phyloP scores from a whole-genome alignment of 1,140 invertebrate species.

The Drosophila bifasciata region DNA sequence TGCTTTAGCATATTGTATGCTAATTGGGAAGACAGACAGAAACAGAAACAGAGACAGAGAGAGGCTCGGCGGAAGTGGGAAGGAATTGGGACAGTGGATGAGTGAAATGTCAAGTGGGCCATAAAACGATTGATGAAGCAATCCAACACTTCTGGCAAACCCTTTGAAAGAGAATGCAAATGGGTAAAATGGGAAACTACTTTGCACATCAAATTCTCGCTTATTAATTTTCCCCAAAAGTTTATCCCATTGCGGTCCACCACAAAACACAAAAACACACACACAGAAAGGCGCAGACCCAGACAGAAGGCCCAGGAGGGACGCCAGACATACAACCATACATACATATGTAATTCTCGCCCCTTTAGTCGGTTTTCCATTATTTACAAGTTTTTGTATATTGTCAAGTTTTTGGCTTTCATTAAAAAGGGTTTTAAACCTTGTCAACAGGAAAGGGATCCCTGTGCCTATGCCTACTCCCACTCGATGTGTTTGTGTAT shows the following conservation, averaged over 20 bases:
- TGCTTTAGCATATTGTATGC: slow-evolving; percentile 39
- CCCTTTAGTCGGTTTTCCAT: slow-evolving; percentile 59
- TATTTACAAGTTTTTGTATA: slow-evolving; percentile 79
- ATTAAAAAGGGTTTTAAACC: slow-evolving; percentile 74
- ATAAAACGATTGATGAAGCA: slow-evolving; percentile 49
- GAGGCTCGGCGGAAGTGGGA: too few relatives aligned
- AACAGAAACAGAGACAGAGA: slow-evolving; percentile 1
- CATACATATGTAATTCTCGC: slow-evolving; percentile 22
- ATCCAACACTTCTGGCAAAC: slow-evolving; percentile 32
- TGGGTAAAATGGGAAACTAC: not conserved
- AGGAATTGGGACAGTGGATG: not conserved
- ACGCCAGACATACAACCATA: slow-evolving; percentile 11
- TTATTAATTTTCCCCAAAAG: slow-evolving; percentile 70
- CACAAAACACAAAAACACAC: slow-evolving; percentile 33
- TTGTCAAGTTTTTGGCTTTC: slow-evolving; percentile 71
- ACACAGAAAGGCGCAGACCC: slow-evolving; percentile 23
- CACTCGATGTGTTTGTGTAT: slow-evolving; percentile 23
- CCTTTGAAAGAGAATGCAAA: not conserved
- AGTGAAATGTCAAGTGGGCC: slow-evolving; percentile 44
- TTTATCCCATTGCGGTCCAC: slow-evolving; percentile 62
- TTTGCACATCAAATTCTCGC: slow-evolving; percentile 48
- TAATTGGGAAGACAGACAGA: slow-evolving; percentile 35
- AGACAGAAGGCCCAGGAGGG: slow-evolving; percentile 8
- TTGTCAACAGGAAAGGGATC: slow-evolving; percentile 59
- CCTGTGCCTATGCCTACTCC: slow-evolving; percentile 14